Percentiles rank a stretch among this genome's conserved stretches.
These are phyloP conservation scores for Spilosoma lubricipeda DNA, from an alignment of 2,888 invertebrate genomes.

Conservation along the genomic window DNA sequence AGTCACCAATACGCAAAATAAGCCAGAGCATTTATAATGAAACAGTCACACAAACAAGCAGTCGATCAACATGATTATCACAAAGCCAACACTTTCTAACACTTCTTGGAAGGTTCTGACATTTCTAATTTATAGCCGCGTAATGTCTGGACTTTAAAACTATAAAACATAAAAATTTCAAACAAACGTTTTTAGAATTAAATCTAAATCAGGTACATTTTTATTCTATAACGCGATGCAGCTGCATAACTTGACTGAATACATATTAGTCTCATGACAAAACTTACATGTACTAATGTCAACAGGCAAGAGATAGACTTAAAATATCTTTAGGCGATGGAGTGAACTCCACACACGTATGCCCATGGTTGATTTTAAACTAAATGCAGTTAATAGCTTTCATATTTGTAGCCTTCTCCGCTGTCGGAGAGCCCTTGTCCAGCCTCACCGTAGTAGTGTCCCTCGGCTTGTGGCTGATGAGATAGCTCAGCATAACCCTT, in stretches of 20 bases:
- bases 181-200: conserved; percentile 63
- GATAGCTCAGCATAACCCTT: conserved; percentile 72
- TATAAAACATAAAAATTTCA: conserved; percentile 47
- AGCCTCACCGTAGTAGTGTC: conserved; percentile 69
- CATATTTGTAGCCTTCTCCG: conserved; percentile 77
- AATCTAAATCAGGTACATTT: conserved; percentile 81
- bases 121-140: conserved; percentile 50
- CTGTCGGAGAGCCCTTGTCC: conserved; percentile 66
- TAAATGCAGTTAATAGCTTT: conserved; percentile 72
- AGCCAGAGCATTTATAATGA: conserved; percentile 61
- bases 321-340: conserved; percentile 61
- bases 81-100: conserved; percentile 54
- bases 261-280: conserved; percentile 54
- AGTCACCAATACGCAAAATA: conserved; percentile 62
- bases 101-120: conserved; percentile 47
- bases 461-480: conserved; percentile 67
- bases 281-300: conserved; percentile 57
- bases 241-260: conserved; percentile 60
- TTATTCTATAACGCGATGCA: conserved; percentile 55
- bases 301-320: conserved; percentile 75
- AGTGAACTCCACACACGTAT: conserved; percentile 57
- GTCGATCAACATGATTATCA: conserved; percentile 51
- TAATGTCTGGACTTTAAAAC: conserved; percentile 36
- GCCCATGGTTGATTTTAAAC: conserved; percentile 54
- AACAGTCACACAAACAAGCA: conserved; percentile 55